Base-by-base conservation (phyloP, 2,113 vertebrate genomes). In the Etheostoma spectabile region DNA sequence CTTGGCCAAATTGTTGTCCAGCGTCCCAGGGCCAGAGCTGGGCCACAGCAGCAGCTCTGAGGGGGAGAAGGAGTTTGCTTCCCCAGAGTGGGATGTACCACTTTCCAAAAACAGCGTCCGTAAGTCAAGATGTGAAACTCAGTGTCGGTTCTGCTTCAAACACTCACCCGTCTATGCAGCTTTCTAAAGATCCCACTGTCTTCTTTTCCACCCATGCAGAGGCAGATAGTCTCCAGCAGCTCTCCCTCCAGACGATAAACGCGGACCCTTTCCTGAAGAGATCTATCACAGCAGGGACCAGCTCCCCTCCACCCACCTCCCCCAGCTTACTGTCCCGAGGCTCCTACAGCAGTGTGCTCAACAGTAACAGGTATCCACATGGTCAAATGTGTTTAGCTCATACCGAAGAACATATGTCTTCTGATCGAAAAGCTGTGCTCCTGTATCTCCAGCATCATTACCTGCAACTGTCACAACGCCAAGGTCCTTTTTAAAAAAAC, bases 1-100 rank as follows among this genome's bases (percentile, higher is more conserved):
- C 52, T 89, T 97, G 75, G 92, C 91, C 73, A 99, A 97, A 90
- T 93, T 97, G 87, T 92, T 97, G 60, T 96, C 96, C 48, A 90
- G 91, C 79, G 83, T 94, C 87, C 95, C 95, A 13, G 93, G 93
- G 42, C 96, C 96, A 30, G 98, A 99, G 85, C 93, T 96, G 18
- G 96, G 97, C 74, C 97, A 96, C 88, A 99, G 97, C 93, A 99
- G 97, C 93, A 97, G 98, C 91, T 99, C 98, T 27, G 98, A 99
- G 85, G 98, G 97, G 16, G 98, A 99, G 91, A 99, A 99, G 87
- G 98, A 99, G 66, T 98, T 96, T 46, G 95, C 97, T 1, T 93
- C 97, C 1, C 98, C 98, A 0, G 98, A 99, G 91, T 99, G 98
- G 98, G 98, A 99, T 22, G 92, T 98, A 59, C 97, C 98, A 14